Base-by-base conservation (phyloP, 2,113 vertebrate genomes). In the Perccottus glenii region DNA sequence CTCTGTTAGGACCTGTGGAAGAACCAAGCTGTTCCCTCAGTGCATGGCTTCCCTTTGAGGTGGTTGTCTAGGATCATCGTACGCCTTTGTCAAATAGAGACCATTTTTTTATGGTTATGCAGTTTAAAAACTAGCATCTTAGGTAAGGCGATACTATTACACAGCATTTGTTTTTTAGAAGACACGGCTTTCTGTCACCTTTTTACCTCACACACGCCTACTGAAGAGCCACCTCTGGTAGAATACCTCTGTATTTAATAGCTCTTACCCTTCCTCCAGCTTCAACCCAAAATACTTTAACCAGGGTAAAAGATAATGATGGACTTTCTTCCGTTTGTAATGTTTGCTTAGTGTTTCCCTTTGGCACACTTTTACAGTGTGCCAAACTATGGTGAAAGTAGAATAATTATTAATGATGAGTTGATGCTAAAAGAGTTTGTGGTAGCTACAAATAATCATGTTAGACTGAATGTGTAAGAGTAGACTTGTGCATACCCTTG, bases 171-270 rank as follows among this genome's bases (percentile, higher is more conserved):
- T 77, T 82, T 78, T 85, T 3, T 71, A 75, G 81, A 79, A 36
- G 4, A 72, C 72, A 72, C 86, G 76, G 80, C 77, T 87, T 86
- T 84, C 76, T 73, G 64, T 81, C 79, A 82, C 67, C 75, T 83
- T 85, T 84, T 87, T 89, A 89, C 87, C 85, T 88, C 86, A 80
- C 80, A 68, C 76, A 78, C 46, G 43, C 73, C 71, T 85, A 77
- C 67, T 85, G 68, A 83, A 80, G 70, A 80, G 64, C 67, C 77
- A 73, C 78, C 73, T 87, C 75, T 74, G 68, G 32, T 85, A 83
- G 74, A 84, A 85, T 77, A 86, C 85, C 85, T 88, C 81, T 77
- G 60, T 80, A 64, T 81, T 73, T 70, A 84, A 73, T 51, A 68
- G 83, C 66, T 83, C 75, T 73, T 63, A 63, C 86, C 89, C 82